Base-by-base conservation (phyloP, 1,140 invertebrate genomes). In the Leptinotarsa texana region DNA sequence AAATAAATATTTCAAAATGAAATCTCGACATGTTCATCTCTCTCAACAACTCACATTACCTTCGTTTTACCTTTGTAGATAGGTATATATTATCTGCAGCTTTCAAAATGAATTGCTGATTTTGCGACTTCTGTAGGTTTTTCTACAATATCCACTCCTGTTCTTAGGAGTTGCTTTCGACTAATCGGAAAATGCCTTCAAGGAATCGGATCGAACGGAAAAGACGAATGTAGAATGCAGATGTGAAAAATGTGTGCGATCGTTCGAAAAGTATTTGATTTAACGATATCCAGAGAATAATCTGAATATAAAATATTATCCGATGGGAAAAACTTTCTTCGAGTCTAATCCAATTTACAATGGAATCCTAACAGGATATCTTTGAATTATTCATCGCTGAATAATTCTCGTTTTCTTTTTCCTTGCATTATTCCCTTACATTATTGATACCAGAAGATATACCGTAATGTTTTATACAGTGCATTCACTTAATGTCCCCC, bases 341-440 rank as follows among this genome's bases (percentile, higher is more conserved):
- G 51, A 57, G 13, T 18, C 51, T 57, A 57, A 57, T 57, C 51
- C 51, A 57, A 57, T 57, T 57, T 57, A 57, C n/a, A 57, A 57
- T 18, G 51, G 17, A 57, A 17, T 57, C 15, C 15, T 17, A 57
- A 17, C 15, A 57, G n/a, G 15, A 18, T 15, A 15, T 57, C 15
- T 57, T 17, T 57, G 51, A 57, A 57, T 57, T 57, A 57, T 57
- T 57, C 51, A 57, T 57, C 4, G 4, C 51, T 0, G 15, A 18
- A 57, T 17, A 15, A 18, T 57, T 4, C 51, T 6, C 51, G 6
- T 57, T 57, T 57, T 57, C 17, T 18, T 57, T 57, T 57, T 57
- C 13, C 17, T 57, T 18, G 4, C 17, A 17, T 57, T 57, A 57
- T 57, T 57, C 17, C 3, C 51, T 0, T 57, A 17, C 51, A 17